Conservation (phyloP, 2,888 invertebrate genomes). For the Cenopis cana region DNA sequence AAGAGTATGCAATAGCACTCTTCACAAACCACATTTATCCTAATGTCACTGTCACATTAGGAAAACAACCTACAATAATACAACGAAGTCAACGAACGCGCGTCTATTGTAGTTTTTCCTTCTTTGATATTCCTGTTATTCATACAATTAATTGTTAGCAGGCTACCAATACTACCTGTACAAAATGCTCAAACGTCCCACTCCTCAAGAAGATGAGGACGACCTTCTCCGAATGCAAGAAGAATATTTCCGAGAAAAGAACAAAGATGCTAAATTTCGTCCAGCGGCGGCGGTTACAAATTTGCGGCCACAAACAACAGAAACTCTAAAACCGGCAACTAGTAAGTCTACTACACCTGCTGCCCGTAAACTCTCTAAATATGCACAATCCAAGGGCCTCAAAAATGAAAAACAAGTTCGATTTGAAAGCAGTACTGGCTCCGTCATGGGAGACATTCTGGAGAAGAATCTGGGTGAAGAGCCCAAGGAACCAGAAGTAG, state of each 20-base stretch:
- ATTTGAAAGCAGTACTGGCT: conserved; percentile 53
- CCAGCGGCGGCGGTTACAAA: conserved; percentile 87
- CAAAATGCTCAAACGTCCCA: conserved; percentile 87
- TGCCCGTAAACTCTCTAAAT: conserved; percentile 71
- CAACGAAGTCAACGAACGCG: neutral
- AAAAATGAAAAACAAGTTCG: conserved; percentile 72
- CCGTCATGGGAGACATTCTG: conserved; percentile 65
- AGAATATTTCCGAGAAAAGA: conserved; percentile 86
- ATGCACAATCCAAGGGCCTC: conserved; percentile 72
- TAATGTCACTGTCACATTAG: conserved; percentile 8
- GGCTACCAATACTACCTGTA: neutral
- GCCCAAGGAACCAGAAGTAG: conserved; percentile 48
- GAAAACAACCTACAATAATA: conserved; percentile 19
- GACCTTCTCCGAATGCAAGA: conserved; percentile 90
- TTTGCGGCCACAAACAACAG: conserved; percentile 64
- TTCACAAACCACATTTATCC: neutral
- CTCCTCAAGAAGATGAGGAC: conserved; percentile 89
- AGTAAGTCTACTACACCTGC: conserved; percentile 29
- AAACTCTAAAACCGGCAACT: conserved; percentile 44
- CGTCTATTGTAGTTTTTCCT: neutral
- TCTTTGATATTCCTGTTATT: neutral
- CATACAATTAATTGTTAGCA: neutral
- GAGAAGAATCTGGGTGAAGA: conserved; percentile 64
- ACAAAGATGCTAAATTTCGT: conserved; percentile 80
- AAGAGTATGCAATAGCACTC: neutral